Conservation (phyloP, 2,888 invertebrate genomes). For the Unio pictorum region DNA sequence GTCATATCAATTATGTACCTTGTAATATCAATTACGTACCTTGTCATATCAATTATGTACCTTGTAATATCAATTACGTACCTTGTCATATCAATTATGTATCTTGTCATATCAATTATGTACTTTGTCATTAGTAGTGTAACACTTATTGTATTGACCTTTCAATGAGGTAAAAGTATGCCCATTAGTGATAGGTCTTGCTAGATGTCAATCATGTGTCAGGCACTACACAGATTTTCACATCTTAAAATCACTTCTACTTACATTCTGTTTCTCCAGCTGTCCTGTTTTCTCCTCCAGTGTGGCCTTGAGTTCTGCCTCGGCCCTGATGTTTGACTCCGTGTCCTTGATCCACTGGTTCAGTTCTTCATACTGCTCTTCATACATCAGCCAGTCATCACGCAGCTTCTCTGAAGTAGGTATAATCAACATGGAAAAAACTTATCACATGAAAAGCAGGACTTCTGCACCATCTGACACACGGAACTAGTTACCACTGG, state of each 20-base stretch:
- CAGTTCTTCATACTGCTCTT: constrained; percentile 82
- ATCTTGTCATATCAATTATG: too few relatives aligned
- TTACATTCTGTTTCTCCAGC: constrained; percentile 81
- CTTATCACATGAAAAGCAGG: not conserved
- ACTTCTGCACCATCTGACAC: not conserved
- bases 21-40: too few relatives aligned
- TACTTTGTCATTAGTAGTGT: too few relatives aligned
- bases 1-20: too few relatives aligned
- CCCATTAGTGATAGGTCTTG: too few relatives aligned
- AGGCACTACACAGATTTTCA: not conserved
- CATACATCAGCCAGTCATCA: constrained; percentile 86
- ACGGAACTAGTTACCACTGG: not conserved
- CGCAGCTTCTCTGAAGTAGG: constrained; percentile 77
- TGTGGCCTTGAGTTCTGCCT: constrained; percentile 85
- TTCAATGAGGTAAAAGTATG: too few relatives aligned
- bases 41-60: too few relatives aligned
- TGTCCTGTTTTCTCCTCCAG: constrained; percentile 86
- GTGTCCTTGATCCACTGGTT: constrained; percentile 89
- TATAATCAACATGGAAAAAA: not conserved
- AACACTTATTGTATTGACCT: too few relatives aligned
- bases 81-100: too few relatives aligned
- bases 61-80: too few relatives aligned
- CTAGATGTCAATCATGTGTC: not conserved
- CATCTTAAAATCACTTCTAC: not conserved
- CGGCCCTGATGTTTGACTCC: constrained; percentile 89